phyloP scores from a whole-genome alignment of 1,140 invertebrate species.

The Vanessa tameamea region DNA sequence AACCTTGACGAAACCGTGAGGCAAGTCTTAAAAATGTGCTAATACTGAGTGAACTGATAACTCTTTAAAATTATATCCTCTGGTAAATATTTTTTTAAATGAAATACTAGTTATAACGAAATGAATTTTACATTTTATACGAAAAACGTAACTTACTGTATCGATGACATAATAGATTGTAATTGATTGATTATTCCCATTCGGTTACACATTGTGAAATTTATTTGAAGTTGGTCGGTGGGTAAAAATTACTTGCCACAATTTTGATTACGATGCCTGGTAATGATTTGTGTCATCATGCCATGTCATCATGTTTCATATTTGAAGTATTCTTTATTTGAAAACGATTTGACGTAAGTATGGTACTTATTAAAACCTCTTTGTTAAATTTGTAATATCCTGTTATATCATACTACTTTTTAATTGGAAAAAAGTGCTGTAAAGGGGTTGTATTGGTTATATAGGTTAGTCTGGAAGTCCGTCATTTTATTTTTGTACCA shows the following conservation, averaged over 20 bases:
- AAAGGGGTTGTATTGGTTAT: too few relatives aligned
- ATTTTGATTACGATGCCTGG: neutral
- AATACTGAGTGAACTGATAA: too few relatives aligned
- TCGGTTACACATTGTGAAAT: constrained; percentile 59
- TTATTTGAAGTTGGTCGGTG: constrained; percentile 28
- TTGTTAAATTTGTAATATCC: neutral
- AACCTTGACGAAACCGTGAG: too few relatives aligned
- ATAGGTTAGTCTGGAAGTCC: too few relatives aligned
- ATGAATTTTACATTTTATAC: too few relatives aligned
- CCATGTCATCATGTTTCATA: neutral
- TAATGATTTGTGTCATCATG: neutral
- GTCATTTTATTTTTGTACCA: too few relatives aligned
- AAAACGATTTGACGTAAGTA: neutral
- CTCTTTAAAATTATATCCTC: too few relatives aligned
- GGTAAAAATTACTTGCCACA: neutral
- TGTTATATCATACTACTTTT: neutral
- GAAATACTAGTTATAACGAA: neutral
- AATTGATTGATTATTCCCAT: constrained; percentile 61
- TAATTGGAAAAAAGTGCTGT: too few relatives aligned
- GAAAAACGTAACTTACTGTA: constrained; percentile 53
- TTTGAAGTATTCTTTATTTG: neutral
- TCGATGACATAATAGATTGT: constrained; percentile 62
- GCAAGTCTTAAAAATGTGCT: too few relatives aligned
- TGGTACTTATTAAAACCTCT: neutral
- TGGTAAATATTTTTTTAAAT: too few relatives aligned